Conservation (phyloP, 2,113 vertebrate genomes). For the Vulpes ferrilata region DNA sequence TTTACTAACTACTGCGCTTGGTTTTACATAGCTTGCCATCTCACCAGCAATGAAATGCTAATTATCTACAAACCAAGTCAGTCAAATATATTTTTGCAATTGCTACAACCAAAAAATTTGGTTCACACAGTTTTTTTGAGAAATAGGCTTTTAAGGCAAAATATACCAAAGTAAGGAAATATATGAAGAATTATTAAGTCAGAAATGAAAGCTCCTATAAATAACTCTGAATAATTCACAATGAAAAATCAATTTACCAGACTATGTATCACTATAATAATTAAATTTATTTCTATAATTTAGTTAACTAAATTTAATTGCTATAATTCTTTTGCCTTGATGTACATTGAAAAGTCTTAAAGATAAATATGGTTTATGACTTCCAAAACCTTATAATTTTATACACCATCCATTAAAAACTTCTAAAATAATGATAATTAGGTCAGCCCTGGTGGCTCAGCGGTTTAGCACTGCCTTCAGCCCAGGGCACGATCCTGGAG, state of each 20-base stretch:
- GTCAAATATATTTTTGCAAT: neutral
- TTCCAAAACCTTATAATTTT: neutral
- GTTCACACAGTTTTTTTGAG: neutral
- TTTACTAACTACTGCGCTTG: neutral
- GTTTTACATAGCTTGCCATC: neutral
- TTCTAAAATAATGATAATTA: neutral
- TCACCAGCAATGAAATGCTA: neutral
- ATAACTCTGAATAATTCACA: neutral
- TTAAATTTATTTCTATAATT: neutral
- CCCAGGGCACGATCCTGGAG: no score
- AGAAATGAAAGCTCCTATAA: neutral
- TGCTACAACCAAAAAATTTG: neutral
- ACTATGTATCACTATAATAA: neutral
- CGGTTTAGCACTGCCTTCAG: no score
- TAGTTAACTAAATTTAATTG: neutral
- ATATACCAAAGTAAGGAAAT: neutral
- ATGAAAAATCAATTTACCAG: neutral
- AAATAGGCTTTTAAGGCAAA: neutral
- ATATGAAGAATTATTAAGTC: neutral
- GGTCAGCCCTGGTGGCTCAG: no score
- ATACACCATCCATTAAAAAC: neutral
- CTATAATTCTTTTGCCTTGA: neutral
- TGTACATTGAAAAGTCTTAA: neutral
- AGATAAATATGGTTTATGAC: neutral
- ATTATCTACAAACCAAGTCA: neutral